Evolutionary conservation across 1,140 invertebrate species (phyloP).

Genomic region (Halictus rubicundus): DNA sequence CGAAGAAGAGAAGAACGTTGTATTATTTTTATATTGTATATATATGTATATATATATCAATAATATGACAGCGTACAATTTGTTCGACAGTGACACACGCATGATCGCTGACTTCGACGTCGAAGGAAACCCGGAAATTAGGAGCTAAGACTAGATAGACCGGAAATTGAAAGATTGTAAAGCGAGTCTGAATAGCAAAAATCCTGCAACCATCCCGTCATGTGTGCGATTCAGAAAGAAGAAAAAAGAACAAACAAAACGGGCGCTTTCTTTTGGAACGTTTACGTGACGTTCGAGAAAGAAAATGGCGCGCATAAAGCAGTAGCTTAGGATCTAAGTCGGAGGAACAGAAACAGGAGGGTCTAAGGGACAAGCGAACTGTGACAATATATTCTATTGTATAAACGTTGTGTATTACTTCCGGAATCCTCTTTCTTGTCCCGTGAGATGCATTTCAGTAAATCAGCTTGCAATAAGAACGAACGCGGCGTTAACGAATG

Average conservation of each 20-base stretch:
- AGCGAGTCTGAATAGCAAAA: neutral
- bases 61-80: neutral
- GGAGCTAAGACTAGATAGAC: too few relatives aligned
- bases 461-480: neutral
- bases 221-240: neutral
- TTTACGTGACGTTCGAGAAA: neutral
- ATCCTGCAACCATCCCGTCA: conserved; percentile 6
- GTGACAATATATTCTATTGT: conserved; percentile 73
- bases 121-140: neutral
- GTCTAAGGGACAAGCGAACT: conserved; percentile 55
- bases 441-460: neutral
- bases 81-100: neutral
- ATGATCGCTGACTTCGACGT: neutral
- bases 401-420: conserved; percentile 48
- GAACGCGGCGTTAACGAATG: too few relatives aligned
- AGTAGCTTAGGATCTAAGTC: conserved; percentile 69
- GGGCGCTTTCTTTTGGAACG: neutral
- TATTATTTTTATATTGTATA: conserved; percentile 38
- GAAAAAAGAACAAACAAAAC: too few relatives aligned
- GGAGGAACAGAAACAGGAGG: conserved; percentile 33
- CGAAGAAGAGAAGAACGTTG: neutral
- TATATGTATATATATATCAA: too few relatives aligned
- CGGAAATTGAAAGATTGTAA: too few relatives aligned
- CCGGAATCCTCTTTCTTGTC: neutral
- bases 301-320: conserved; percentile 1